Conservation (phyloP, 2,888 invertebrate genomes). For the Drosophila quinaria region DNA sequence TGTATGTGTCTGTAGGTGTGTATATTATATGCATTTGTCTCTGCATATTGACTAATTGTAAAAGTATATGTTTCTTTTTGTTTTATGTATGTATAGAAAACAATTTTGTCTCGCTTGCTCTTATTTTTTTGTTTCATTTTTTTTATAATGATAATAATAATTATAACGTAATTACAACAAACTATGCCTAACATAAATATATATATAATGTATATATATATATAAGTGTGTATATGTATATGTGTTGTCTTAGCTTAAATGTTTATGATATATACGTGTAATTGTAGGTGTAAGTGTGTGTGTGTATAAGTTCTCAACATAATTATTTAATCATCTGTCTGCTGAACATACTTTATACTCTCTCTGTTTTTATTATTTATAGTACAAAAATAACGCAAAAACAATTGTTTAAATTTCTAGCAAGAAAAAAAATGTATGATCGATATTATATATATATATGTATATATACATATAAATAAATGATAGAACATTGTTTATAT, state of each 20-base stretch:
- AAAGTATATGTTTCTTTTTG: conserved; percentile 19
- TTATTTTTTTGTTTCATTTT: conserved; percentile 13
- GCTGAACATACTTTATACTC: conserved; percentile 28
- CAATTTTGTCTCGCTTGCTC: conserved; percentile 18
- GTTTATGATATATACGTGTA: conserved; percentile 39
- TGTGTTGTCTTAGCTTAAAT: conserved; percentile 39
- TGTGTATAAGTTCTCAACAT: conserved; percentile 26
- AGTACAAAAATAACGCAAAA: conserved; percentile 46
- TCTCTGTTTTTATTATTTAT: conserved; percentile 17
- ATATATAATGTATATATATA: conserved; percentile 24
- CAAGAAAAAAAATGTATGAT: conserved; percentile 15
- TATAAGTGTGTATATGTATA: conserved; percentile 35
- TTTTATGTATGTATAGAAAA: conserved; percentile 45
- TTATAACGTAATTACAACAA: conserved; percentile 56
- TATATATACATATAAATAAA: conserved; percentile 9
- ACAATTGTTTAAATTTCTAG: conserved; percentile 24
- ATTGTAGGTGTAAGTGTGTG: conserved; percentile 7
- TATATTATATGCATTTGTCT: conserved; percentile 19
- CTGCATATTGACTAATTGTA: conserved; percentile 31
- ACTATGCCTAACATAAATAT: conserved; percentile 55
- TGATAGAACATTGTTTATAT: conserved; percentile 15
- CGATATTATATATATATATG: conserved; percentile 5
- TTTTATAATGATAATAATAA: conserved; percentile 34
- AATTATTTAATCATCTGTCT: conserved; percentile 24
- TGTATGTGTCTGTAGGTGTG: background rate